Evolutionary conservation across 2,113 vertebrate species (phyloP), one percentile per base, ranked within the genome.

Genomic region (Orycteropus afer): DNA sequence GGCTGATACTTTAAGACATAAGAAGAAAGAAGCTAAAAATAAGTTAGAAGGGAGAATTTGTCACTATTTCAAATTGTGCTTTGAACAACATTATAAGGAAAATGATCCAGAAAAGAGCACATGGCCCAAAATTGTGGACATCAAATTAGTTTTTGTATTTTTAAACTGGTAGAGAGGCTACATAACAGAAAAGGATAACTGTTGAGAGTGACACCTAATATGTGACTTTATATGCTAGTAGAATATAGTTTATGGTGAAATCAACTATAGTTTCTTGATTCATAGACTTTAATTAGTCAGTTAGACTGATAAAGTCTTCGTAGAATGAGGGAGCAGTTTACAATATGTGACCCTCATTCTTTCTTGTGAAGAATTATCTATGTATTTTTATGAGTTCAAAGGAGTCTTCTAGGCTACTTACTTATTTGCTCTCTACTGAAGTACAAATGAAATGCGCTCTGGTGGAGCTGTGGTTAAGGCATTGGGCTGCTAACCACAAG

Each of bases 11-110:
- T 47, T 93, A 86, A 86, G 18, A 85, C 11, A 45, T 59, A 81
- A 63, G 15, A 73, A 78, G 47, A 76, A 67, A 69, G 80, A 97
- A 69, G 18, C 11, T 77, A 80, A 53, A 94, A 78, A 77, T 89
- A 61, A 90, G 40, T 71, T 37, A 51, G 15, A 96, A 84, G 34
- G 59, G 65, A 88, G 14, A 86, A 37, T 40, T 85, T 90, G 32
- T 91, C 81, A 90, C 10, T 76, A 20, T 88, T 95, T 96, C 85
- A 90, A 92, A 73, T 88, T 90, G 42, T 95, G 4, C 34, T 93
- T 92, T 87, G 23, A 63, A 93, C 93, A 94, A 82, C 84, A 87
- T 42, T 73, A 57, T 47, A 90, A 87, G 77, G 63, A 88, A 78
- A 71, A 53, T 86, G 20, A 89, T 34, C 18, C 37, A 84, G 20